Base-by-base conservation (phyloP, 2,888 invertebrate genomes). In the Hirtodrosophila cameraria region DNA sequence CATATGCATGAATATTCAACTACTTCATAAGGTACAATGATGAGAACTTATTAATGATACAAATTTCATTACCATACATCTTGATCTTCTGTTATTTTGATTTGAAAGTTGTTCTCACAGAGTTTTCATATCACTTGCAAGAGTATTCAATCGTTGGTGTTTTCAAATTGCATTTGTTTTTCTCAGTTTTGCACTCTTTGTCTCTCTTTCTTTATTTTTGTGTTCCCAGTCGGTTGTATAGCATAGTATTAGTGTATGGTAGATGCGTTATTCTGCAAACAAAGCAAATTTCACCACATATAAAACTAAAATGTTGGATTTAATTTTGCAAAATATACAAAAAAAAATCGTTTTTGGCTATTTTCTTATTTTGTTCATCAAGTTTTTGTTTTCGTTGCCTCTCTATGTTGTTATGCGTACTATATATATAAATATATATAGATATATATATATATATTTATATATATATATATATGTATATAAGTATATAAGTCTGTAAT, bases 291-390 rank as follows among this genome's bases (percentile, higher is more conserved):
- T 86, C 63, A 73, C 54, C 75, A 61, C 67, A 86, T 81, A 81
- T 81, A 81, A 79, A 81, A 81, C 80, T 86, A 81, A 81, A 86
- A 83, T 83, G 80, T 75, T 70, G 80, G 86, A 86, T 81, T 81
- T 81, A 73, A 81, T 81, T 86, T 86, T 81, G 86, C 86, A 82
- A 86, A 81, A 83, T 83, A 81, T 86, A 81, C 80, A 81, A 63
- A 86, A 81, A 86, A 81, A 83, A 73, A 82, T 61, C 54, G 65
- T 60, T 67, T 58, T 60, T 52, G 49, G 52, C 61, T 38, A 68
- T 43, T 48, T 59, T 11, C 46, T 39, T 46, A 8, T 52, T 49
- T 48, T 48, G 33, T 16, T 52, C 11, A 13, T 27, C n/a, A n/a
- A n/a, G n/a, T 8, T 16, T 38, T 11, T 36, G 20, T 6, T 9